Base-by-base conservation (phyloP, 2,113 vertebrate genomes). In the Reinhardtius hippoglossoides region DNA sequence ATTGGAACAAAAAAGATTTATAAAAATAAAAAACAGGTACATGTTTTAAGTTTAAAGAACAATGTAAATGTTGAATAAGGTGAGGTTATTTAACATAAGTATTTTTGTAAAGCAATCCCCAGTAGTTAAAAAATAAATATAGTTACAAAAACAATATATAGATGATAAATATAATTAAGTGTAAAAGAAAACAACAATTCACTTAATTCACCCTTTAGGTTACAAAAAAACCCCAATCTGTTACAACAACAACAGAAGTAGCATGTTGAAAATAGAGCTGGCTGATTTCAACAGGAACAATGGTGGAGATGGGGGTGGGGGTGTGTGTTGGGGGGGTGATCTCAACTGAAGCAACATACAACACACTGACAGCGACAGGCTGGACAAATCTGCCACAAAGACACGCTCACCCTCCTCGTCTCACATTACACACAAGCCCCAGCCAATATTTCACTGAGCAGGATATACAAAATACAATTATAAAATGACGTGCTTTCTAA, bases 371-470 rank as follows among this genome's bases (percentile, higher is more conserved):
- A 60, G 58, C 42, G 76, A 75, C 65, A 61, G 24, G 71, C 52
- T 59, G 59, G 71, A 69, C 67, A 83, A 83, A 88, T 64, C 44
- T 71, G 65, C 84, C 65, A 83, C 78, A 76, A 74, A 85, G 54
- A 80, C 84, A 35, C 14, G 18, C 76, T 71, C 54, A 35, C 42
- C 64, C 58, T 58, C 55, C 67, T 54, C 20, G 59, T 74, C 70
- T 86, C 73, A 62, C 24, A 35, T 82, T 67, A 85, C 70, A 61
- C 57, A 56, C 40, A 0, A 15, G 46, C 77, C 74, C 59, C 0
- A 80, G 46, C 59, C 68, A 2, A 5, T 37, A 15, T 74, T 74
- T 66, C 59, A 76, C 42, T 37, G 2, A 59, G 4, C 9, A 48
- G 60, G 46, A 50, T n/a, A 56, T 13, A 14, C 27, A 42, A 26